Base-by-base conservation (phyloP, 2,797 vertebrate species). In the Coreius guichenoti region DNA sequence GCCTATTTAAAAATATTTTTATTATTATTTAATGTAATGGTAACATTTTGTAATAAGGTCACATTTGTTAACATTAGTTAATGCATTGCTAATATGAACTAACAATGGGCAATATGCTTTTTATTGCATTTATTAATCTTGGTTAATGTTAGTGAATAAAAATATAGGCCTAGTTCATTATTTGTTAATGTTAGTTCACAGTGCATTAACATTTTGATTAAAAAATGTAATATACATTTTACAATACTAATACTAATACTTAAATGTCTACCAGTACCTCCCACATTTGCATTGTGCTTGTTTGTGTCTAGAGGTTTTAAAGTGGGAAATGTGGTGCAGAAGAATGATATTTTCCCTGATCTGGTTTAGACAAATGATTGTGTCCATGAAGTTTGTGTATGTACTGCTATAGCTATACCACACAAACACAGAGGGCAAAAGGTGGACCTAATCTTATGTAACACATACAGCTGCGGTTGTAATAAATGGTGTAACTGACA, bases 391-490 rank as follows among this genome's bases (percentile, higher is more conserved):
- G n/a, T 47, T 80, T 65, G 33, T n/a, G 31, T 36, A 23, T n/a
- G 31, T n/a, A 56, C 39, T 65, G 58, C 39, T 19, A 63, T 21
- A 68, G 19, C 61, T 43, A 78, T 26, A 67, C 43, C 78, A 68
- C 21, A 16, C 81, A 82, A 74, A 26, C 69, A 61, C 36, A 21
- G 67, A 45, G 51, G 68, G 33, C 36, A 74, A 63, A 70, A 81
- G 65, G 49, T 81, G 68, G 33, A 61, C 19, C 7, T 23, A 26
- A 47, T 45, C 69, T 82, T 47, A 47, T 61, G 19, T 73, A 73
- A 82, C 47, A 21, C 3, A 36, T 74, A 8, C 69, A 74, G 69
- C 69, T 74, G 81, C 14, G 69, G 36, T 74, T 56, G 43, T 31
- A 26, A 68, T 51, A n/a, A 29, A 58, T 3, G n/a, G 33, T 16